phyloP scores from a whole-genome alignment of 2,888 invertebrate genomes.

The Sminthurides aquaticus region DNA sequence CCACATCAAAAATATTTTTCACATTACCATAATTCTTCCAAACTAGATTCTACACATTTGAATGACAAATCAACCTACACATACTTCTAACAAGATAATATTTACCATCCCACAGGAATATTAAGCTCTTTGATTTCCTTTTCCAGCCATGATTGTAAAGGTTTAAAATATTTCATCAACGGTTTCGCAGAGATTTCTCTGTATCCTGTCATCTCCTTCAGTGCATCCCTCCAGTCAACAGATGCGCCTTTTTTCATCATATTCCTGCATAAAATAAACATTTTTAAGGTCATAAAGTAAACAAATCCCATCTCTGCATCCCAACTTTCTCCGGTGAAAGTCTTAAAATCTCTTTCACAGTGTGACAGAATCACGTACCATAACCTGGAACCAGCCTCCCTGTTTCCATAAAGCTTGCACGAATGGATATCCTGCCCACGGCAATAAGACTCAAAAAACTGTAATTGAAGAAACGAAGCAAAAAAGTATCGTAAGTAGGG shows the following conservation, averaged over 20 bases:
- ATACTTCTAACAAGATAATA: background rate
- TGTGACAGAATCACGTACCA: constrained; percentile 44
- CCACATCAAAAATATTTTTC: too few relatives aligned
- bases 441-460: constrained; percentile 51
- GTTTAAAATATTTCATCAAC: constrained; percentile 43
- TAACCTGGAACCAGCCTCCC: constrained; percentile 47
- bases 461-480: constrained; percentile 48
- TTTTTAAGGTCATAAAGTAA: too few relatives aligned
- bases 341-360: too few relatives aligned
- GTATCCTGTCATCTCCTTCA: constrained; percentile 41
- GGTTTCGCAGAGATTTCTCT: constrained; percentile 36
- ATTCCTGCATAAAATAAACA: constrained; percentile 28
- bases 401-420: constrained; percentile 49
- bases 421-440: constrained; percentile 45
- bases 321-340: too few relatives aligned
- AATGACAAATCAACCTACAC: too few relatives aligned
- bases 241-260: constrained; percentile 43
- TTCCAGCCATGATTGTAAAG: constrained; percentile 42
- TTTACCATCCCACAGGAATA: constrained; percentile 38
- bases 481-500: constrained; percentile 50
- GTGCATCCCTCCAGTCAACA: constrained; percentile 39
- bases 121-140: constrained; percentile 26
- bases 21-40: too few relatives aligned
- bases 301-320: too few relatives aligned
- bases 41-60: too few relatives aligned